These are phyloP conservation scores for Euphydryas editha DNA, from an alignment of 2,888 invertebrate species.

Conservation along the genomic window DNA sequence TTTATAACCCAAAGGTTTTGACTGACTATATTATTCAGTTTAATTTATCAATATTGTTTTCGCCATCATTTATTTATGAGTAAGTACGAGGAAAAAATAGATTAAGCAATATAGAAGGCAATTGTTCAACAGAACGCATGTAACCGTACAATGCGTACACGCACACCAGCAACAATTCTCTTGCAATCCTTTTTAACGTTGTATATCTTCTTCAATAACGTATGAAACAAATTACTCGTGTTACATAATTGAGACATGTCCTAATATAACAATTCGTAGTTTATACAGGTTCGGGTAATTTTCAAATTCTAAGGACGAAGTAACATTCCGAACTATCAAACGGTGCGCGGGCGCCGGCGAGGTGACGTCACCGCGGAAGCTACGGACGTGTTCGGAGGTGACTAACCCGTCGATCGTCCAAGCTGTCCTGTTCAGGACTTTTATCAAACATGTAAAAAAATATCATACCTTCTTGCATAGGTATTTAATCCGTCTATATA, in stretches of 20 bases:
- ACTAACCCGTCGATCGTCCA: slow-evolving; percentile 46
- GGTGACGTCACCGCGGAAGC: slow-evolving; percentile 76
- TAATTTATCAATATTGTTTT: not conserved
- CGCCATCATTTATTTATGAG: not conserved
- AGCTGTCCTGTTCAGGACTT: slow-evolving; percentile 21
- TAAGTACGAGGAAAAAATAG: not conserved
- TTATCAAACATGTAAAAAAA: slow-evolving; percentile 10
- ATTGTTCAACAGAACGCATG: slow-evolving; percentile 17
- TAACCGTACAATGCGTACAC: slow-evolving; percentile 20
- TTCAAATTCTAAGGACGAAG: slow-evolving; percentile 15
- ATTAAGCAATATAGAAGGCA: slow-evolving; percentile 9
- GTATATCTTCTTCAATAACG: not conserved
- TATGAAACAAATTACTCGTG: not conserved
- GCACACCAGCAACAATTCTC: slow-evolving; percentile 2
- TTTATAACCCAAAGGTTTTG: not conserved
- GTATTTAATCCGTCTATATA: too few species aligned
- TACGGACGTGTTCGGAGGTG: slow-evolving; percentile 64
- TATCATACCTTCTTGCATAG: not conserved
- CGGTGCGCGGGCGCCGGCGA: slow-evolving; percentile 39
- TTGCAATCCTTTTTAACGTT: not conserved
- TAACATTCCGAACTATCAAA: slow-evolving; percentile 25
- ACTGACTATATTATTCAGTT: not conserved
- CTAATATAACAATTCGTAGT: not conserved
- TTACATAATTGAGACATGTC: not conserved
- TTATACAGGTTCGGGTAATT: not conserved